phyloP scores from a whole-genome alignment of 2,113 vertebrate species.

The Rhea americana region DNA sequence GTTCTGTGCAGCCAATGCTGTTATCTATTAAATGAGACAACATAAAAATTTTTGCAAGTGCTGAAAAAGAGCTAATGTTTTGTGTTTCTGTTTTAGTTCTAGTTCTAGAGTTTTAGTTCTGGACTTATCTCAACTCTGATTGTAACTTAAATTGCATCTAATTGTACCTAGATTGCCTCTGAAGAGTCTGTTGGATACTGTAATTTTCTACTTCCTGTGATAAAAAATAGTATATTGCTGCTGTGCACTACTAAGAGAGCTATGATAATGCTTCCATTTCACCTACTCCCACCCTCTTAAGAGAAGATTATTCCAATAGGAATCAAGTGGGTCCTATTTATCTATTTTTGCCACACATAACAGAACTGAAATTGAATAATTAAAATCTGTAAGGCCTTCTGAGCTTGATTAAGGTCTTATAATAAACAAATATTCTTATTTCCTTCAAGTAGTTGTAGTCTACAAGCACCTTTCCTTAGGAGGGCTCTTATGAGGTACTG shows the following conservation, averaged over 20 bases:
- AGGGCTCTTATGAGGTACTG: neutral
- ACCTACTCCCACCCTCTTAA: neutral
- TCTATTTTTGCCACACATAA: neutral
- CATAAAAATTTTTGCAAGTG: neutral
- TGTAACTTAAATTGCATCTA: neutral
- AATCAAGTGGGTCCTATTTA: neutral
- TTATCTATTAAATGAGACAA: neutral
- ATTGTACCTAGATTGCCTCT: neutral
- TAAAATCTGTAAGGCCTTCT: neutral
- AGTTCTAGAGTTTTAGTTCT: neutral
- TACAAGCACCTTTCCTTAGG: neutral
- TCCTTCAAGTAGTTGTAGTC: neutral
- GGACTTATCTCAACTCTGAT: neutral
- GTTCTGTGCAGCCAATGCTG: rapidly evolving
- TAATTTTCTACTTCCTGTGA: neutral
- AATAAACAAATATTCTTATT: neutral
- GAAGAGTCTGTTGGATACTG: neutral
- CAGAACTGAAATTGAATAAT: neutral
- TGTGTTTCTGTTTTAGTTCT: neutral
- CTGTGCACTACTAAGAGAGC: neutral
- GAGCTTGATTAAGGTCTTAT: neutral
- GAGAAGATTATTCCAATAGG: neutral
- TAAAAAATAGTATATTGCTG: neutral
- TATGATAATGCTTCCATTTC: neutral
- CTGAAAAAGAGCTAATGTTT: neutral